Percentiles rank a stretch among this genome's conserved stretches.
These are phyloP conservation scores for Mellivora capensis DNA, from an alignment of 2,113 vertebrate species.

Conservation along the genomic window DNA sequence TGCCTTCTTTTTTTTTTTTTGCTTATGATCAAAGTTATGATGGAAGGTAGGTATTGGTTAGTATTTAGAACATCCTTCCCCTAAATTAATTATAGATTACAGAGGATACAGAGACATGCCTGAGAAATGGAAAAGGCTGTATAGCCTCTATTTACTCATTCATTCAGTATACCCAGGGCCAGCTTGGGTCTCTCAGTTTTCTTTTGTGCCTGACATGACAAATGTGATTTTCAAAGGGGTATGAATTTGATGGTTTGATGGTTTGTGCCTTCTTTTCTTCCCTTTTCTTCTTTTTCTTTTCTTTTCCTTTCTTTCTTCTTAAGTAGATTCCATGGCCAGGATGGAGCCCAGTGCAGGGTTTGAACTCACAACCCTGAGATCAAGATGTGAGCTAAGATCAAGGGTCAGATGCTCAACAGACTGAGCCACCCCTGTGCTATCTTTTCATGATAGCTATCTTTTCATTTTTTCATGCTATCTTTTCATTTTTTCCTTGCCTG, in stretches of 20 bases:
- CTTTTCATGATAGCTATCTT: neutral
- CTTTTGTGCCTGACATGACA: neutral
- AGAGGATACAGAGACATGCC: neutral
- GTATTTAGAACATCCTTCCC: neutral
- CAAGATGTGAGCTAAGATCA: neutral
- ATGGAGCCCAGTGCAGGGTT: neutral
- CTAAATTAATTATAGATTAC: neutral
- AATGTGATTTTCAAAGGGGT: neutral
- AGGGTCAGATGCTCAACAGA: neutral
- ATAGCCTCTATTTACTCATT: neutral
- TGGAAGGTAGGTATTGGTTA: neutral
- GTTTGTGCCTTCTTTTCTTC: neutral
- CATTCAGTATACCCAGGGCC: neutral
- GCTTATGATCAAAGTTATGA: neutral
- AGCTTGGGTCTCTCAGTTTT: neutral
- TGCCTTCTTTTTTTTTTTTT: neutral
- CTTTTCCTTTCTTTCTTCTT: neutral
- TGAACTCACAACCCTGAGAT: neutral
- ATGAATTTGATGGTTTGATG: neutral
- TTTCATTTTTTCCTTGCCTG: slow-evolving; percentile 2
- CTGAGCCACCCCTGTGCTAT: neutral
- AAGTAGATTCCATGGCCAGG: neutral
- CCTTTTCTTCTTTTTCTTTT: neutral
- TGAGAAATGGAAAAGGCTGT: neutral
- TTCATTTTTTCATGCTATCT: slow-evolving; percentile 15